These are phyloP conservation scores for Xestoiulus laeticollis DNA, from an alignment of 2,888 invertebrate species.

Conservation along the genomic window DNA sequence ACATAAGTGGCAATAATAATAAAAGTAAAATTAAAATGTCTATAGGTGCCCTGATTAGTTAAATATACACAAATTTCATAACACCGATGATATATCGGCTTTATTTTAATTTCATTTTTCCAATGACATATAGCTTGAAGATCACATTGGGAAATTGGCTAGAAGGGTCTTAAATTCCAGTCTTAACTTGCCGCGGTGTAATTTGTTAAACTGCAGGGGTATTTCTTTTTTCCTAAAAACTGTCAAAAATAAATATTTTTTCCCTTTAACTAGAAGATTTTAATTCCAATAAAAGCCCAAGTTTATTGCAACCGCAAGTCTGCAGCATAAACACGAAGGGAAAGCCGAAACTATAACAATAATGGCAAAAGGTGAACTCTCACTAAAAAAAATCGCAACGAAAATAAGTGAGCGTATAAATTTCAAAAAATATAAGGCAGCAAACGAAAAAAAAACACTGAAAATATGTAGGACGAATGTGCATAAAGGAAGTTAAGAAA, in stretches of 20 bases:
- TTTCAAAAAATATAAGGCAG: conserved; percentile 12
- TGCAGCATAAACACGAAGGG: neutral
- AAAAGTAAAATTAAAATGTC: neutral
- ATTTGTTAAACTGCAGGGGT: neutral
- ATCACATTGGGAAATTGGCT: neutral
- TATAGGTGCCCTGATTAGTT: neutral
- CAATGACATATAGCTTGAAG: neutral
- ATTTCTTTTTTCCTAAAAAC: neutral
- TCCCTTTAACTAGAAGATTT: neutral
- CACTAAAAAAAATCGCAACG: neutral
- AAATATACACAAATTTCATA: neutral
- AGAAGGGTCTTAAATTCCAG: neutral
- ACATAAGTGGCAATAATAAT: neutral
- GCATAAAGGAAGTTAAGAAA: neutral
- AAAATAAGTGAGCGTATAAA: neutral
- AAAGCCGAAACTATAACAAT: neutral
- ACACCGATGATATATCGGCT: neutral
- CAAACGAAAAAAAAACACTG: neutral
- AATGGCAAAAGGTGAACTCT: neutral
- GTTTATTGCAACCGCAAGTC: conserved; percentile 19
- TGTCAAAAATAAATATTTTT: neutral
- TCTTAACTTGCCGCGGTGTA: neutral
- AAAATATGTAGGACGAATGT: conserved; percentile 8
- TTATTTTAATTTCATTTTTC: neutral
- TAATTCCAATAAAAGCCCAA: neutral